Evolutionary conservation across 2,113 vertebrate genomes (phyloP), one percentile per base, ranked within the genome.

Genomic region (Menidia beryllina): DNA sequence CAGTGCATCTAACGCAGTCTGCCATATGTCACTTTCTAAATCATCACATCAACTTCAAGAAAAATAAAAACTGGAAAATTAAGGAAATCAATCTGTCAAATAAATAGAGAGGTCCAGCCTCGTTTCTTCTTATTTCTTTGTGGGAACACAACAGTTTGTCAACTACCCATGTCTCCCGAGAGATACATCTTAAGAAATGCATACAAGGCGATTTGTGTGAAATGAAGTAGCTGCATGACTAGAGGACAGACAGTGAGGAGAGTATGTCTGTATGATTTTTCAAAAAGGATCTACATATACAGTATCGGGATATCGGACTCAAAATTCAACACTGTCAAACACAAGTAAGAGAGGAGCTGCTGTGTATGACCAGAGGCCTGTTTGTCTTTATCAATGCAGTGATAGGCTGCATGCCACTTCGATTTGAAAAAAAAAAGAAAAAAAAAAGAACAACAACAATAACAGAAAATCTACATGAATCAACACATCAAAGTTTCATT

Each of bases 41-140:
- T 88, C 66, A 68, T 81, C 83, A 82, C 77, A 72, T 78, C 70
- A 82, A 84, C 56, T 9, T 49, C 69, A 79, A 79, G 49, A 81
- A 79, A 87, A 86, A 81, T 54, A 64, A 76, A 80, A 83, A 84
- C 23, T 0, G 13, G 77, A 87, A 59, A 87, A 85, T 83, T 81
- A 75, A 81, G 79, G 73, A 89, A 86, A 84, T 83, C 71, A 81
- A 83, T 84, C 56, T 48, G 71, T 88, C 74, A 87, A 92, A 92
- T 92, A 92, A 92, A 92, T 92, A 89, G 86, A 86, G 87, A 91
- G 91, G 91, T 75, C 91, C 91, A 55, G 91, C 91, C 91, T 88
- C 90, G 72, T 67, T 27, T 56, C 43, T 68, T 73, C 43, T 60
- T 75, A 69, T 77, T 83, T 82, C 62, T 60, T 50, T 50, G 71